Evolutionary conservation across 2,888 invertebrate genomes (phyloP).

Genomic region (Campoletis raptor): DNA sequence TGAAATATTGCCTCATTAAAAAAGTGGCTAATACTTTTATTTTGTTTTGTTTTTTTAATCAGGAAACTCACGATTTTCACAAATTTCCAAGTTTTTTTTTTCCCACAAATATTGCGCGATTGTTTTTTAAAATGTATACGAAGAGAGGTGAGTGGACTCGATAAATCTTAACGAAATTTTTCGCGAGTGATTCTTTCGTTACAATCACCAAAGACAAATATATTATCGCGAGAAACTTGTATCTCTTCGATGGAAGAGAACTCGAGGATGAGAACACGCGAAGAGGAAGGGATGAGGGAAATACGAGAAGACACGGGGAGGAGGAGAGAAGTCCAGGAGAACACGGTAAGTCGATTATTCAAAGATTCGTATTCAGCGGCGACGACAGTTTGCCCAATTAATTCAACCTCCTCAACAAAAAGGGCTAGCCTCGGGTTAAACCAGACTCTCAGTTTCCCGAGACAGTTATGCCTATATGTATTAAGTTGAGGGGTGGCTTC

Average conservation of each 20-base stretch:
- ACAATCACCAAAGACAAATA: conserved; percentile 9
- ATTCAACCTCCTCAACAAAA: conserved; percentile 40
- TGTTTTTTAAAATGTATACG: not conserved
- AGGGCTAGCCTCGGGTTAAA: conserved; percentile 7
- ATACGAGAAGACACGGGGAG: conserved; percentile 9
- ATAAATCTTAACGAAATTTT: conserved; percentile 57
- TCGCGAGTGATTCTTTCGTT: conserved; percentile 73
- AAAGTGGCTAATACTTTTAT: not conserved
- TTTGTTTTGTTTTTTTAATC: not conserved
- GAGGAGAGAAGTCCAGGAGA: conserved; percentile 29
- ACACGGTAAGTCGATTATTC: conserved; percentile 79
- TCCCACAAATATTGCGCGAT: not conserved
- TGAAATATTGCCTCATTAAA: not conserved
- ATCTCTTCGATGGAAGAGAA: conserved; percentile 40
- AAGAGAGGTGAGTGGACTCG: conserved; percentile 46
- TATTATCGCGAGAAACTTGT: not conserved
- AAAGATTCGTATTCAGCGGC: conserved; percentile 46
- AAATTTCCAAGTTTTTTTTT: not conserved
- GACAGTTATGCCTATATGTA: not conserved
- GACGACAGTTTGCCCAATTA: conserved; percentile 53
- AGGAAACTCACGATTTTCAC: not conserved
- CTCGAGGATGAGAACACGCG: conserved; percentile 16
- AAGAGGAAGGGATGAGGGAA: conserved; percentile 7
- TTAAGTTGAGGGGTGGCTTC: not conserved
- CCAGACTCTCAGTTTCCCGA: not conserved